These are phyloP conservation scores for Trematomus loennbergii DNA, from an alignment of 2,113 vertebrate species.

Conservation along the genomic window DNA sequence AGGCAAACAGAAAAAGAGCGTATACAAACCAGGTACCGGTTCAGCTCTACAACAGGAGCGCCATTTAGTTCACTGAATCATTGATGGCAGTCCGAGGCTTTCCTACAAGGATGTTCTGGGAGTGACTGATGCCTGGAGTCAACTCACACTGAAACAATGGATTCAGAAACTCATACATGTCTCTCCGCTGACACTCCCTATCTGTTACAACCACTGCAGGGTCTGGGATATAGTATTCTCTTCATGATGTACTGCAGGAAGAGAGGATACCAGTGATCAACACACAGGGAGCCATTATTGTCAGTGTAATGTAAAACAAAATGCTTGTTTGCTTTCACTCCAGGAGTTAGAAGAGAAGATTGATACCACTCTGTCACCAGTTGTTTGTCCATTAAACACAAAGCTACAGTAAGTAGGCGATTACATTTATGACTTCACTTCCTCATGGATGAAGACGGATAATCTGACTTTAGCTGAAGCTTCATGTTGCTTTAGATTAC, in stretches of 20 bases:
- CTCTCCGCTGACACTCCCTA: not conserved
- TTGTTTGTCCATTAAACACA: not conserved
- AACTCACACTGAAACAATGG: not conserved
- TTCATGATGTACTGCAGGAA: constrained; percentile 8
- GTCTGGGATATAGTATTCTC: constrained; percentile 4
- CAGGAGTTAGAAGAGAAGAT: not conserved
- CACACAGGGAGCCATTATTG: not conserved
- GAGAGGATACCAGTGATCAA: constrained; percentile 15
- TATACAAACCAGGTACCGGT: constrained; percentile 2
- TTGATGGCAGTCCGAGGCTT: constrained; percentile 17
- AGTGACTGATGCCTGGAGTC: constrained; percentile 32
- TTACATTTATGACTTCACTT: not conserved
- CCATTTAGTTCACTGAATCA: constrained; percentile 37
- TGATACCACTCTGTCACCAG: not conserved
- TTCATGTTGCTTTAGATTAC: not conserved
- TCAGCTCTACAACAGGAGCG: not conserved
- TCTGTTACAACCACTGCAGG: constrained; percentile 7
- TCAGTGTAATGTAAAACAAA: no score
- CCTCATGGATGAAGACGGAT: not conserved
- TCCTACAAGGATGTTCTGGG: constrained; percentile 20
- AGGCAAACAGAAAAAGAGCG: constrained; percentile 66
- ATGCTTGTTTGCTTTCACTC: not conserved
- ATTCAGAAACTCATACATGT: constrained; percentile 10
- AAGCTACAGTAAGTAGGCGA: not conserved
- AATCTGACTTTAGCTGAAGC: not conserved